Conservation (phyloP, 2,797 vertebrate genomes). For the Sebastes matsubarae region DNA sequence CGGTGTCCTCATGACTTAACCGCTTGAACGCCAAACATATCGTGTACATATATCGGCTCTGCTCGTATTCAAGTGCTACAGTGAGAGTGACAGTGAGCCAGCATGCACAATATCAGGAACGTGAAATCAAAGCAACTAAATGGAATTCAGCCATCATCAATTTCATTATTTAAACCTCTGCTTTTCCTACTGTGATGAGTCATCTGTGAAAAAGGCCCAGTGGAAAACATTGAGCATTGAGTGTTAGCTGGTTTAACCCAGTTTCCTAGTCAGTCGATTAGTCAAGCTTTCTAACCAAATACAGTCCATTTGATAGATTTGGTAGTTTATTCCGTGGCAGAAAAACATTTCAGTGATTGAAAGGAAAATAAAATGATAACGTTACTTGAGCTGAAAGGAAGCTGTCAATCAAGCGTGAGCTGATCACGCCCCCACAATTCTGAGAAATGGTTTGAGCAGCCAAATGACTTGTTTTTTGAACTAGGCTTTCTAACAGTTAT, state of each 20-base stretch:
- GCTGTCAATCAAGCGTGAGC: background rate
- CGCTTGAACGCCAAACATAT: too few relatives aligned
- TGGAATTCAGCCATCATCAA: too few relatives aligned
- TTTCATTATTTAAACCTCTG: too few relatives aligned
- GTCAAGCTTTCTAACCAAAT: background rate
- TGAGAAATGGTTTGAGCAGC: background rate
- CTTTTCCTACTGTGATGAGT: too few relatives aligned
- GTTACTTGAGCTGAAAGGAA: background rate
- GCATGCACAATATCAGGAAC: too few relatives aligned
- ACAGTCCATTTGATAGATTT: background rate
- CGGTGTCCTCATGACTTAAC: too few relatives aligned
- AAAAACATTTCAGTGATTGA: background rate
- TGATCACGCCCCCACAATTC: background rate
- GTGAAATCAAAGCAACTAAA: too few relatives aligned
- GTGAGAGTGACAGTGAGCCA: too few relatives aligned
- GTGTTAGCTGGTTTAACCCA: background rate
- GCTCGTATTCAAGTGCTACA: too few relatives aligned
- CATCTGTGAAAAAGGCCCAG: too few relatives aligned
- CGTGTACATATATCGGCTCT: too few relatives aligned
- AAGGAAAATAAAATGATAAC: background rate
- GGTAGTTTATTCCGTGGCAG: background rate
- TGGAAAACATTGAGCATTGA: background rate
- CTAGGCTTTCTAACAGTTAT: background rate
- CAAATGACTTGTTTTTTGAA: background rate
- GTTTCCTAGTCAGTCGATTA: background rate